phyloP scores from a whole-genome alignment of 2,888 invertebrate genomes.

The Xestia rhomboidea region DNA sequence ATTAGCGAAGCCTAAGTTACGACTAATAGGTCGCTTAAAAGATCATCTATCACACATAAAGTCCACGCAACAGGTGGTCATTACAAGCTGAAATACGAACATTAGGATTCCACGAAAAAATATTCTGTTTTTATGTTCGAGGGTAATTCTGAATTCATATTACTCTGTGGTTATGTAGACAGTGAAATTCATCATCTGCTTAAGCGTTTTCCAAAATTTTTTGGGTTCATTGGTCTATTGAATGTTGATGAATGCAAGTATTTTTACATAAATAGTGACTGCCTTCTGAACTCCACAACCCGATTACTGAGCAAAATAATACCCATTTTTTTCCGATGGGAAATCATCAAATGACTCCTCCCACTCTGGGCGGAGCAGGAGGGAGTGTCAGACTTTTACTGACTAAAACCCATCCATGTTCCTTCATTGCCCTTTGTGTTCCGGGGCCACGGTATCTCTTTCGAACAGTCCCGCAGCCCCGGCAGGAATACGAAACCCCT shows the following conservation, averaged over 20 bases:
- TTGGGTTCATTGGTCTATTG: neutral
- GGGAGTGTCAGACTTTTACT: too few species aligned
- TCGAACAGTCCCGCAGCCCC: too few species aligned
- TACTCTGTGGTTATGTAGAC: neutral
- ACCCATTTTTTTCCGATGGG: too few species aligned
- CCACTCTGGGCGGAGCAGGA: too few species aligned
- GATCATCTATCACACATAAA: constrained; percentile 49
- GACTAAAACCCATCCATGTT: too few species aligned
- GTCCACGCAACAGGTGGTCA: constrained; percentile 44
- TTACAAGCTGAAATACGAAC: constrained; percentile 18
- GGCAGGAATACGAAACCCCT: neutral
- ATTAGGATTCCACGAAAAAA: constrained; percentile 14
- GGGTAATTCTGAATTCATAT: constrained; percentile 1
- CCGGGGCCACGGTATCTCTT: too few species aligned
- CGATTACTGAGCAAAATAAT: neutral
- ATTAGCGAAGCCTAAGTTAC: constrained; percentile 2
- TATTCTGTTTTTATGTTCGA: constrained; percentile 8
- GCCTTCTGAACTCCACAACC: neutral
- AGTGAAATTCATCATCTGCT: neutral
- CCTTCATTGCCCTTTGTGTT: too few species aligned
- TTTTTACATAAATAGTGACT: neutral
- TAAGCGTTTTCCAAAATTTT: neutral
- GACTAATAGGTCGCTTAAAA: constrained; percentile 39
- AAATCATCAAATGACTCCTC: too few species aligned
- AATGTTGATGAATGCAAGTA: neutral